Conservation (phyloP, 2,113 vertebrate species). For the Scalopus aquaticus region DNA sequence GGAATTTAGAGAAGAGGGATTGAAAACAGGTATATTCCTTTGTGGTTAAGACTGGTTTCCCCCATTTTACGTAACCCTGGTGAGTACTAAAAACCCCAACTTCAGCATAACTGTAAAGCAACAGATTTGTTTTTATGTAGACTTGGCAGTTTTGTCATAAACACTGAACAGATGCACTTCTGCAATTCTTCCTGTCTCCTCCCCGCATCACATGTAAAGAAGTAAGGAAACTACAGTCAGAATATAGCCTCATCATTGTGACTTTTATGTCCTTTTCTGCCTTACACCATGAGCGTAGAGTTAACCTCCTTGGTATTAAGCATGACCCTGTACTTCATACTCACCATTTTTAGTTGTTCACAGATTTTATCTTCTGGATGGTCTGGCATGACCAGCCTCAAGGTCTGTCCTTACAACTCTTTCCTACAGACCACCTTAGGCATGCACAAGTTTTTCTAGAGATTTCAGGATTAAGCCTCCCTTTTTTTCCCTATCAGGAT, state of each 20-base stretch:
- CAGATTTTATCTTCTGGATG: neutral
- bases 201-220: neutral
- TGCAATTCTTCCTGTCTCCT: neutral
- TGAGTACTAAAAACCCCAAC: neutral
- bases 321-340: neutral
- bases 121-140: constrained; percentile 38
- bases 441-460: neutral
- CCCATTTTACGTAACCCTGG: neutral
- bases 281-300: neutral
- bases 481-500: neutral
- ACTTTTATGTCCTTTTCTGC: neutral
- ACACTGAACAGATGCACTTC: neutral
- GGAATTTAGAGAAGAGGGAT: neutral
- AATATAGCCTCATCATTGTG: neutral
- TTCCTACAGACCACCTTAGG: neutral
- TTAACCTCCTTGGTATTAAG: neutral
- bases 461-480: neutral
- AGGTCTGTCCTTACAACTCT: neutral
- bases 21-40: neutral
- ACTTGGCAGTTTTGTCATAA: constrained; percentile 38
- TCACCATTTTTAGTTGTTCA: neutral
- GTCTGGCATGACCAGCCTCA: neutral
- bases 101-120: constrained; percentile 9
- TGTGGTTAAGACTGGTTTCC: neutral
- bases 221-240: neutral